Percentiles rank a stretch among this genome's conserved stretches.
phyloP scores from a whole-genome alignment of 2,797 vertebrate genomes.

The Karalla daura region DNA sequence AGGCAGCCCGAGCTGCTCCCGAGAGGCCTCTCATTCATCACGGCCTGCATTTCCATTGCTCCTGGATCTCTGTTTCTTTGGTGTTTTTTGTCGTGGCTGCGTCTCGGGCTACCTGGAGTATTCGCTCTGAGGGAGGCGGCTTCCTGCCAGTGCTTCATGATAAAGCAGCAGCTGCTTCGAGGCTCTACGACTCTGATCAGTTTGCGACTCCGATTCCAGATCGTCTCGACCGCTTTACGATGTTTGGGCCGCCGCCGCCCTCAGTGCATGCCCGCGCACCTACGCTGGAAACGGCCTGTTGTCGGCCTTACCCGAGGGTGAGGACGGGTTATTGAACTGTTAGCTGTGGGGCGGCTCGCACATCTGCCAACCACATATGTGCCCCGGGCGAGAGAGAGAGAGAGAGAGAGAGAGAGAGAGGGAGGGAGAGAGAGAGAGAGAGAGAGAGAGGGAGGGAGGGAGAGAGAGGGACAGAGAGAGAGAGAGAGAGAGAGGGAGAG shows the following conservation, averaged over 20 bases:
- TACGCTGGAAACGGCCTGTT: conserved; percentile 64
- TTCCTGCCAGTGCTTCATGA: conserved; percentile 9
- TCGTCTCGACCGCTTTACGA: no score
- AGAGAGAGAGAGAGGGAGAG: no score
- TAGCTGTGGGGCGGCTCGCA: conserved; percentile 30
- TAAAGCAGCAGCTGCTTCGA: no score
- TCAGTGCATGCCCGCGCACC: conserved; percentile 67
- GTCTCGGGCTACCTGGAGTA: conserved; percentile 34
- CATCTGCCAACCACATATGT: conserved; percentile 31
- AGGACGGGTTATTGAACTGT: conserved; percentile 52
- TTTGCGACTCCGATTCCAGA: neutral
- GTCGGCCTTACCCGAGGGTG: conserved; percentile 55
- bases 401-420: no score
- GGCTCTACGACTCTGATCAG: neutral
- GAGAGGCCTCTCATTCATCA: conserved; percentile 16
- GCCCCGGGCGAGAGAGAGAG: conserved; percentile 7
- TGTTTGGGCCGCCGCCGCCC: no score
- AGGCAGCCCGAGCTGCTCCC: neutral
- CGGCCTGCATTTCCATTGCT: neutral
- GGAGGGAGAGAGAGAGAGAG: no score
- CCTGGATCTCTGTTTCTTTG: conserved; percentile 7
- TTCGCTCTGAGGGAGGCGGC: conserved; percentile 27
- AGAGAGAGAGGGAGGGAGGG: no score
- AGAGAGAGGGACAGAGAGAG: no score
- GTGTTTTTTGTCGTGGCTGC: neutral